Conservation (phyloP, 2,113 vertebrate species). For the Vicugna pacos region DNA sequence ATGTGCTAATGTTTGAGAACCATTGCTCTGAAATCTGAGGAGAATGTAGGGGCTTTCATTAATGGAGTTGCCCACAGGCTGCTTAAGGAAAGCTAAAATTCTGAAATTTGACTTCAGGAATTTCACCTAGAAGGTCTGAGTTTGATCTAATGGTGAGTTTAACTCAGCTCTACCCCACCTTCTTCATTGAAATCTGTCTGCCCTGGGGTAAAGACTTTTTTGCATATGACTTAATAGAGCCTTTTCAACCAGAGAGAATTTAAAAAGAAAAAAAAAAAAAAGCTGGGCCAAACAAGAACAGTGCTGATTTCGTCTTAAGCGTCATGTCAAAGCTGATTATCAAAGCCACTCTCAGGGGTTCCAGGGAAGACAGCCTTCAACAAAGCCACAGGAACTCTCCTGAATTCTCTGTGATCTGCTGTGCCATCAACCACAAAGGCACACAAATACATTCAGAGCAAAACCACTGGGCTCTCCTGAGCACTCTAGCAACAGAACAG, state of each 20-base stretch:
- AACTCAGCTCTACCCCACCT: neutral
- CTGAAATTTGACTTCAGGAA: slow-evolving; percentile 47
- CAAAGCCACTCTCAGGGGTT: neutral
- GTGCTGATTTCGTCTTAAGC: slow-evolving; percentile 4
- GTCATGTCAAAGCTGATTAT: neutral
- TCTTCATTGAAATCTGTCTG: neutral
- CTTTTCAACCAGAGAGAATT: neutral
- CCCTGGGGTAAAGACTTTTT: neutral
- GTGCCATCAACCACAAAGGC: neutral
- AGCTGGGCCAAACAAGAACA: neutral
- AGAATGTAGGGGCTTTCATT: neutral
- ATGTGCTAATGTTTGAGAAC: slow-evolving; percentile 37
- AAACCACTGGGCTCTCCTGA: neutral
- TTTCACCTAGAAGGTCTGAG: slow-evolving; percentile 1
- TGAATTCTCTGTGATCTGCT: neutral
- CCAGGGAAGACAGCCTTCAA: neutral
- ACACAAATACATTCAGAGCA: neutral
- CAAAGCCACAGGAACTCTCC: neutral
- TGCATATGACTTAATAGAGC: neutral
- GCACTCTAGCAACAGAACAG: neutral
- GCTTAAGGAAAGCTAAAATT: slow-evolving; percentile 38
- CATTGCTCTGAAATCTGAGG: neutral
- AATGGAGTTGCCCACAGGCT: neutral
- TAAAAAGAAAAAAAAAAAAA: slow-evolving; percentile 25
- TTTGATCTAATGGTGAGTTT: slow-evolving; percentile 11